Evolutionary conservation across 2,888 invertebrate species (phyloP).

Genomic region (Cephus rjabovi): DNA sequence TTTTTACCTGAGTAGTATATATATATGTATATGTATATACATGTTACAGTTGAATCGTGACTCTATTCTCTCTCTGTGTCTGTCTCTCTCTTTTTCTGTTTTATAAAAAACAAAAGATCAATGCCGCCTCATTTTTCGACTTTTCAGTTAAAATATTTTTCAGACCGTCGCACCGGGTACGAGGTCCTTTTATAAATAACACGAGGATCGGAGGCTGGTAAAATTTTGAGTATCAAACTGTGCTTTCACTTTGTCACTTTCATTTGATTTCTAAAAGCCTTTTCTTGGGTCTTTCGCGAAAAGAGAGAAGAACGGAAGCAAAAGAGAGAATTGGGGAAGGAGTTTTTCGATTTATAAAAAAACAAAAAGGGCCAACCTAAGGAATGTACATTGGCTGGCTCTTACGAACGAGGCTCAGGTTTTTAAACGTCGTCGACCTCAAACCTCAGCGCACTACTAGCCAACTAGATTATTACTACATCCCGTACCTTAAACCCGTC

Average conservation of each 20-base stretch:
- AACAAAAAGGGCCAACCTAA: background rate
- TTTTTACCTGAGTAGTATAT: conserved; percentile 37
- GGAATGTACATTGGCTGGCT: background rate
- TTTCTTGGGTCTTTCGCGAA: background rate
- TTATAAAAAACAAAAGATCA: background rate
- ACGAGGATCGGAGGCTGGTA: background rate
- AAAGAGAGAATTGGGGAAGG: no score
- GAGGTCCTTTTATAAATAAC: background rate
- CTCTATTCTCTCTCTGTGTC: background rate
- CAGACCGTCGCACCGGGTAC: background rate
- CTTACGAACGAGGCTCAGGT: background rate
- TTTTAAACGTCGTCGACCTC: background rate
- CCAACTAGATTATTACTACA: background rate
- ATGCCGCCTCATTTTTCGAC: background rate
- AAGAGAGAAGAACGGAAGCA: background rate
- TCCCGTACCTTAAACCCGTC: background rate
- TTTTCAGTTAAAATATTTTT: background rate
- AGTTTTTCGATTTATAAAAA: background rate
- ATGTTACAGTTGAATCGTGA: background rate
- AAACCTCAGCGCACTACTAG: background rate
- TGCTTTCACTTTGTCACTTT: background rate
- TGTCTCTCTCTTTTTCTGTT: background rate
- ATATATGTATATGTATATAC: no score
- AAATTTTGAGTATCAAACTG: background rate
- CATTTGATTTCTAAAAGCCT: background rate